Percentiles rank a stretch among this genome's conserved stretches.
phyloP scores from a whole-genome alignment of 2,888 invertebrate species.

The Sepioteuthis lessoniana region DNA sequence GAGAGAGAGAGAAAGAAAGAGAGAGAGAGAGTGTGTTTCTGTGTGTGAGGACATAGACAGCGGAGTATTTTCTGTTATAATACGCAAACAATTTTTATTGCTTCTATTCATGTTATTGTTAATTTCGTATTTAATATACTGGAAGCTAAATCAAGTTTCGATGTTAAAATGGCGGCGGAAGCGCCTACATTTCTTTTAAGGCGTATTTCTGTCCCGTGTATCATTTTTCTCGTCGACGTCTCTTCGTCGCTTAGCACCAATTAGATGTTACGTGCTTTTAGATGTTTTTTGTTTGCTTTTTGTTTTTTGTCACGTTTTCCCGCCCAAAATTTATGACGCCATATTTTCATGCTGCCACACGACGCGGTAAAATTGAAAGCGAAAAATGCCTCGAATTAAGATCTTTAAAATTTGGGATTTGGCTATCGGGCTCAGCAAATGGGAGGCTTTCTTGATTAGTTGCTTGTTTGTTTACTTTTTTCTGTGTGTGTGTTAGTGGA shows the following conservation, averaged over 20 bases:
- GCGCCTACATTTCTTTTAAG: neutral
- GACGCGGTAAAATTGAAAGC: neutral
- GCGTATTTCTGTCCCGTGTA: neutral
- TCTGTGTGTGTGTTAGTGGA: neutral
- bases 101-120: no score
- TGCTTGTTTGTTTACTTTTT: neutral
- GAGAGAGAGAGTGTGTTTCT: no score
- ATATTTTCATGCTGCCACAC: neutral
- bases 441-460: neutral
- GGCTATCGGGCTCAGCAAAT: neutral
- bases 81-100: no score
- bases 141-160: no score
- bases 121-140: no score
- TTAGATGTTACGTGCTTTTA: no score
- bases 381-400: neutral
- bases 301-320: neutral
- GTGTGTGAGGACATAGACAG: no score
- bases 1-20: no score
- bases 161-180: no score
- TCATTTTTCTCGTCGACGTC: no score
- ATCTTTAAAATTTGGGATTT: neutral
- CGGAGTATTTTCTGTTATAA: no score
- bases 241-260: neutral
- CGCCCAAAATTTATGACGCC: neutral
- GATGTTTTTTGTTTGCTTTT: neutral